These are phyloP conservation scores for Nematolebias whitei DNA, from an alignment of 2,113 vertebrate species.

Conservation along the genomic window DNA sequence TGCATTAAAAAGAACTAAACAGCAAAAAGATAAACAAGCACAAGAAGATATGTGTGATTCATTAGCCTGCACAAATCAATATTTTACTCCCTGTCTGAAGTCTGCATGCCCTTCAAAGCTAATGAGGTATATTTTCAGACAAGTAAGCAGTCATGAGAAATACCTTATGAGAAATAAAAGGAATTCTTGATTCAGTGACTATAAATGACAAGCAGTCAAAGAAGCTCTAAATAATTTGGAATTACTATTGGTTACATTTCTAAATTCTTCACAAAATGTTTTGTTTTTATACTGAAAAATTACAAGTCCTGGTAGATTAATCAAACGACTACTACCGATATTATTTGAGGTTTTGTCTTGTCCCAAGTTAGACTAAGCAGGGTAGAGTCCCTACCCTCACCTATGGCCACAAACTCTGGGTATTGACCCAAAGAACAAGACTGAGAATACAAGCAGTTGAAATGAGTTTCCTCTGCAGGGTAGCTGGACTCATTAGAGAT, in stretches of 20 bases:
- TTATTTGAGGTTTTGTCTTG: too few relatives aligned
- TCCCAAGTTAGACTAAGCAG: too few relatives aligned
- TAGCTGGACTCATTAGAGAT: too few relatives aligned
- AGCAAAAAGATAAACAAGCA: conserved; percentile 13
- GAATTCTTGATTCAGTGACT: conserved; percentile 1
- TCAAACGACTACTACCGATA: too few relatives aligned
- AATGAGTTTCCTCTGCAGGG: too few relatives aligned
- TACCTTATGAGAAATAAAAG: conserved; percentile 1
- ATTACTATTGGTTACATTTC: neutral
- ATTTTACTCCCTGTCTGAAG: conserved; percentile 29
- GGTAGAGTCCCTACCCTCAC: too few relatives aligned
- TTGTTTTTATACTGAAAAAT: neutral
- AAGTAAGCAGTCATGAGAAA: conserved; percentile 26
- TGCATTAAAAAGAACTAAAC: conserved; percentile 4
- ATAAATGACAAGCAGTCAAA: neutral
- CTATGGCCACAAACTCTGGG: too few relatives aligned
- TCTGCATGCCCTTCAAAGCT: conserved; percentile 35
- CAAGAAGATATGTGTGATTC: conserved; percentile 30
- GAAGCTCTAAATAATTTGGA: conserved; percentile 1
- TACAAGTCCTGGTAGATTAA: too few relatives aligned
- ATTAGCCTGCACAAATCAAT: conserved; percentile 45
- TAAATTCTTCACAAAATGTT: neutral
- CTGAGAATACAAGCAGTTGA: too few relatives aligned
- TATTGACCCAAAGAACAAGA: too few relatives aligned
- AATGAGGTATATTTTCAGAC: conserved; percentile 36